Evolutionary conservation across 2,113 vertebrate species (phyloP).

Genomic region (Pipa parva): DNA sequence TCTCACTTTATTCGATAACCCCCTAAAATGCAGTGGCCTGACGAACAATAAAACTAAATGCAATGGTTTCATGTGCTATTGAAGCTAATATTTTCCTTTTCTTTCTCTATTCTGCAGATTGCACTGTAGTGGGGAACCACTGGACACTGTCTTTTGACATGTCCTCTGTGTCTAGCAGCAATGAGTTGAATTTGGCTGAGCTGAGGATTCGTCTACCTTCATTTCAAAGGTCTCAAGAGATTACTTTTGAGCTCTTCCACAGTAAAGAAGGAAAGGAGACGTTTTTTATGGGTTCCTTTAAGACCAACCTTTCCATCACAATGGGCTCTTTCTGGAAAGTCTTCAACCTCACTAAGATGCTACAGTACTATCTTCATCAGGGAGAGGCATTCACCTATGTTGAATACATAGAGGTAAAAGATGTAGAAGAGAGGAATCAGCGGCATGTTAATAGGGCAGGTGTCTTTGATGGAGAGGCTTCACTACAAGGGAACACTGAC

Average conservation of each 20-base stretch:
- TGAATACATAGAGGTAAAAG: slow-evolving; percentile 30
- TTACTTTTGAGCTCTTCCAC: slow-evolving; percentile 74
- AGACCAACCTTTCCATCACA: slow-evolving; percentile 29
- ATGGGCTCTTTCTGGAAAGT: slow-evolving; percentile 68
- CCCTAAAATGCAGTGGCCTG: neutral
- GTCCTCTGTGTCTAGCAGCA: slow-evolving; percentile 68
- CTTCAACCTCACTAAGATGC: slow-evolving; percentile 69
- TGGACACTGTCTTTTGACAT: slow-evolving; percentile 81
- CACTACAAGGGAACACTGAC: slow-evolving; percentile 1
- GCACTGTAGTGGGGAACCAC: slow-evolving; percentile 59
- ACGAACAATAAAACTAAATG: neutral
- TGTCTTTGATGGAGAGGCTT: accelerated
- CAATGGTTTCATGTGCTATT: neutral
- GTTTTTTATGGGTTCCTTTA: slow-evolving; percentile 68
- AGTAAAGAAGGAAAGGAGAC: slow-evolving; percentile 48
- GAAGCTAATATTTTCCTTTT: neutral
- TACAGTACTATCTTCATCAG: slow-evolving; percentile 68
- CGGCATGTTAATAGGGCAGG: accelerated
- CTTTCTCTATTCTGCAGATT: slow-evolving; percentile 58
- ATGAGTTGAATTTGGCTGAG: slow-evolving; percentile 69
- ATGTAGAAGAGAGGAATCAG: slow-evolving; percentile 19
- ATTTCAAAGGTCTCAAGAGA: slow-evolving; percentile 42
- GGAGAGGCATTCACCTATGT: neutral
- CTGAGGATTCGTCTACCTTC: slow-evolving; percentile 62
- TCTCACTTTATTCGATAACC: too few species aligned